Evolutionary conservation across 2,113 vertebrate species (phyloP).

Genomic region (Phyllostomus hastatus): DNA sequence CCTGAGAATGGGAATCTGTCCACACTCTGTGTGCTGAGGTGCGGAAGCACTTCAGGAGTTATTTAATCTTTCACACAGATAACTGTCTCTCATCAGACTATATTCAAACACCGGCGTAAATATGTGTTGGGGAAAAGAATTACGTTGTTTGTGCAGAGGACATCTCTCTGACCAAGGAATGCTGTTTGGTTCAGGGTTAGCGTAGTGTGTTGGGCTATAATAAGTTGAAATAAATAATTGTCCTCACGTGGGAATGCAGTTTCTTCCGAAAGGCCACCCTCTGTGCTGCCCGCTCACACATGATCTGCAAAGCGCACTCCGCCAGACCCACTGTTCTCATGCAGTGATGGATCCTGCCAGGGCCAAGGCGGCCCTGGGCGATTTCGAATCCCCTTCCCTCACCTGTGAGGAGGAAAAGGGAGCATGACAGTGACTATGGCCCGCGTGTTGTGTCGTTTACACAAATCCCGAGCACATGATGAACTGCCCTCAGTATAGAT

Average conservation of each 20-base stretch:
- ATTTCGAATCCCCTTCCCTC: slow-evolving; percentile 95
- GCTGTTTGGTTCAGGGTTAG: background rate
- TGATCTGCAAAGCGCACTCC: slow-evolving; percentile 86
- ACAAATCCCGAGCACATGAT: background rate
- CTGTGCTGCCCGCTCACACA: slow-evolving; percentile 85
- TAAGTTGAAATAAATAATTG: background rate
- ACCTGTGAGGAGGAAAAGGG: slow-evolving; percentile 78
- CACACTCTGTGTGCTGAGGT: background rate
- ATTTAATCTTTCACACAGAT: background rate
- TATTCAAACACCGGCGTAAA: background rate
- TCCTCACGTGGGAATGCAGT: slow-evolving; percentile 89
- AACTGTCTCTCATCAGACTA: background rate
- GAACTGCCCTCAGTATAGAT: background rate
- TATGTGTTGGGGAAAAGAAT: background rate
- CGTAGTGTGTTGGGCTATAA: background rate
- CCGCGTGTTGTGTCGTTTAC: background rate
- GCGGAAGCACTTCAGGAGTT: background rate
- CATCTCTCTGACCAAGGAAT: background rate
- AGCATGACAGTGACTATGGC: background rate
- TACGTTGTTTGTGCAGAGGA: background rate
- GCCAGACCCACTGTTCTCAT: slow-evolving; percentile 90
- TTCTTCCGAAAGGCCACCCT: slow-evolving; percentile 89
- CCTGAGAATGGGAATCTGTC: background rate
- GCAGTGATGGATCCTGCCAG: slow-evolving; percentile 93
- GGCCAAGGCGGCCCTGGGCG: slow-evolving; percentile 91